Evolutionary conservation across 2,888 invertebrate species (phyloP), one percentile per base, ranked within the genome.

Genomic region (Loripinus fragilis): DNA sequence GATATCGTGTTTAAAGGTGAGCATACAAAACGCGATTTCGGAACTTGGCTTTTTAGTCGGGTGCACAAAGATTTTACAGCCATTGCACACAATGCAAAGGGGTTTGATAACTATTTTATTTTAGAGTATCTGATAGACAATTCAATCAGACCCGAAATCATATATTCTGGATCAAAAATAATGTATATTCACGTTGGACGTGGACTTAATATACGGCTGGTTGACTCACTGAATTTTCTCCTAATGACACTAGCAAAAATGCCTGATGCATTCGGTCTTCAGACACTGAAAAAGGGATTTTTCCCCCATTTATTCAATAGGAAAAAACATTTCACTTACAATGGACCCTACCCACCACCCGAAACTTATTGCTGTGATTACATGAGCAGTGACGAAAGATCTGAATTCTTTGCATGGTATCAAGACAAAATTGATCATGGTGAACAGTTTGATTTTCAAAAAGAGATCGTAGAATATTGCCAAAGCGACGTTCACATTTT

Each of bases 401-500:
- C 23, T 10, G 55, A 52, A 23, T 75, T 75, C 28, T n/a, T 71
- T 28, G 5, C 38, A 67, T 68, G 80, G 70, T 25, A 83, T 1
- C n/a, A 70, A 23, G 30, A 78, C 30, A 72, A 76, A 42, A 30
- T 67, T 41, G 42, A 20, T 10, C 45, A 38, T 33, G 17, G 25
- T 48, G 66, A 73, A n/a, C 48, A n/a, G n/a, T n/a, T n/a, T n/a
- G n/a, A n/a, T n/a, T n/a, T n/a, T n/a, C n/a, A n/a, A n/a, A n/a
- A n/a, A 52, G 85, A 88, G 60, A 70, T 87, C 12, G 45, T 30
- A 3, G 72, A 74, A 23, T 88, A 86, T 60, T 88, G 88, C 68
- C 38, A 35, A 7, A 68, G 50, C 2, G 86, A 88, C 70, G 85
- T 88, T 3, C 76, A 77, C 42, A 77, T 80, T 20, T 64, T 80